Conservation (phyloP, 1,140 invertebrate species). For the Calliphora vicina region DNA sequence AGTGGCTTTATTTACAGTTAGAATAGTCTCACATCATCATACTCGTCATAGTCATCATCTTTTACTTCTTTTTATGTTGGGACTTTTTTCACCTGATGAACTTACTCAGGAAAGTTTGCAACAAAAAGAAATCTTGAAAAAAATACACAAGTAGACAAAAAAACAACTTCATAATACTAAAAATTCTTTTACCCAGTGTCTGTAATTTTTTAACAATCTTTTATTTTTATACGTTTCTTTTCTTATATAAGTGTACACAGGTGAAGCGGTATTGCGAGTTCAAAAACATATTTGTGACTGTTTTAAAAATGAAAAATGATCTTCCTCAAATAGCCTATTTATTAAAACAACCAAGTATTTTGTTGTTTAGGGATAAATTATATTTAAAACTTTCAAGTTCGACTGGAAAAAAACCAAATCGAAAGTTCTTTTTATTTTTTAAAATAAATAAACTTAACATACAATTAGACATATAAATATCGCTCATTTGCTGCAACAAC, state of each 20-base stretch:
- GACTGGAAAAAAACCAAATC: too few relatives aligned
- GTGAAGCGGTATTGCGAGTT: neutral
- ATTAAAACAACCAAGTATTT: too few relatives aligned
- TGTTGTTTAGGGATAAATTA: too few relatives aligned
- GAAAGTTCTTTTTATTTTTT: too few relatives aligned
- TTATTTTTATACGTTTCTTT: slow-evolving; percentile 3
- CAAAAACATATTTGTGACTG: neutral
- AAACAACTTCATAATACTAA: slow-evolving; percentile 21
- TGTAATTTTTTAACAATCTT: slow-evolving; percentile 1
- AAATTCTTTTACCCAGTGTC: slow-evolving; percentile 25
- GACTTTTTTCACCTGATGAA: slow-evolving; percentile 2
- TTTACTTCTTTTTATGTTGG: neutral
- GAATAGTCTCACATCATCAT: slow-evolving; percentile 28
- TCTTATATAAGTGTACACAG: neutral
- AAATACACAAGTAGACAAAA: neutral
- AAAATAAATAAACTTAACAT: too few relatives aligned
- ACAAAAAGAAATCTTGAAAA: neutral
- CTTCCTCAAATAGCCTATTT: too few relatives aligned
- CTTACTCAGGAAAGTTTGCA: slow-evolving; percentile 21
- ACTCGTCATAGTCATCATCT: neutral
- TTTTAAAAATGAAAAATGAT: too few relatives aligned
- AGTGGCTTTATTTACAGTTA: slow-evolving; percentile 33
- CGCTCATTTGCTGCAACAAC: too few relatives aligned
- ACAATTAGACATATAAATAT: too few relatives aligned
- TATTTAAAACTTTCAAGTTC: too few relatives aligned